Percentiles rank a stretch among this genome's conserved stretches.
These are phyloP conservation scores for Synergus itoensis DNA, from an alignment of 2,888 invertebrate genomes.

Conservation along the genomic window DNA sequence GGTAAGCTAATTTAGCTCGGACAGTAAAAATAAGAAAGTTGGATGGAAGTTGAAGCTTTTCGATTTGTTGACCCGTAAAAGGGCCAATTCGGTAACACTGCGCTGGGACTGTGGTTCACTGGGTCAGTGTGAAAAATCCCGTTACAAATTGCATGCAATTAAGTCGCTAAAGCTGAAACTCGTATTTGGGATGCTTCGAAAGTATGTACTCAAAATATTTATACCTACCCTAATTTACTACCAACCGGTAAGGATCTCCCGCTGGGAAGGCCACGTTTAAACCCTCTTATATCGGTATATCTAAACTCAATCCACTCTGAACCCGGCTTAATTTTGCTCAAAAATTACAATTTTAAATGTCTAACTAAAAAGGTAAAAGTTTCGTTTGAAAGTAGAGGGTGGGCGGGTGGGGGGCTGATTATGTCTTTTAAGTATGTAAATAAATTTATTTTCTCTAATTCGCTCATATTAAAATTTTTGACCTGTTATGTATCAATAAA, in stretches of 20 bases:
- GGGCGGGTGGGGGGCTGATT: no score
- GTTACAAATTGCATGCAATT: conserved; percentile 40
- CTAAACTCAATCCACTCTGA: conserved; percentile 7
- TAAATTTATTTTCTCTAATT: no score
- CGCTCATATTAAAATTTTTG: no score
- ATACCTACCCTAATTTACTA: conserved; percentile 33
- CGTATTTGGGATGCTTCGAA: not conserved
- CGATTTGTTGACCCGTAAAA: not conserved
- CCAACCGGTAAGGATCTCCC: not conserved
- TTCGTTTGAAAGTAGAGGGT: no score
- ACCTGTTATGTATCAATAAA: no score
- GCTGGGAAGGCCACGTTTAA: not conserved
- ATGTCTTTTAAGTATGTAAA: no score
- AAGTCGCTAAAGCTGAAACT: conserved; percentile 3
- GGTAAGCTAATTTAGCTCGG: not conserved
- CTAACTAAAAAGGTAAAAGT: no score
- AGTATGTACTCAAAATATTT: conserved; percentile 26
- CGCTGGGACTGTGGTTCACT: not conserved
- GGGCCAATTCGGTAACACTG: conserved; percentile 1
- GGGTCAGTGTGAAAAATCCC: conserved; percentile 27
- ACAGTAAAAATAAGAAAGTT: conserved; percentile 25
- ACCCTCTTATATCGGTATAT: not conserved
- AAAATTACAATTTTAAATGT: no score
- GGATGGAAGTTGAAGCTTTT: not conserved
- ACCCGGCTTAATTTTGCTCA: no score